phyloP scores from a whole-genome alignment of 2,113 vertebrate genomes.

The Odocoileus hemionus region DNA sequence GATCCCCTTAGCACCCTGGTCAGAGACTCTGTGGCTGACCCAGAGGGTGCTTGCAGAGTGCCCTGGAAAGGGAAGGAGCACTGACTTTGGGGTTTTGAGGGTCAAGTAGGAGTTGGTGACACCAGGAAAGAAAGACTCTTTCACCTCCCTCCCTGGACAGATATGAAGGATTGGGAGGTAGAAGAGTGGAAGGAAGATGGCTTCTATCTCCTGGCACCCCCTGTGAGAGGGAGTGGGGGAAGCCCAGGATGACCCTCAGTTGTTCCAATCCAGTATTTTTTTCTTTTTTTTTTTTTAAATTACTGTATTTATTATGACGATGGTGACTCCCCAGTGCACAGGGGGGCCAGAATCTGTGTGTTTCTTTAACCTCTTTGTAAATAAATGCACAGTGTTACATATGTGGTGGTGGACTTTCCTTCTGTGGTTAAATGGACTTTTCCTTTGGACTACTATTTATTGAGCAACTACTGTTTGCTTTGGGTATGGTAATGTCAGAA shows the following conservation, averaged over 20 bases:
- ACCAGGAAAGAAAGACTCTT: conserved; percentile 45
- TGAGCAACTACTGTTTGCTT: background rate
- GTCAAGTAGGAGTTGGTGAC: conserved; percentile 57
- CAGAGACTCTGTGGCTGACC: conserved; percentile 19
- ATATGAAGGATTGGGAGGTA: background rate
- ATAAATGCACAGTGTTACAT: conserved; percentile 71
- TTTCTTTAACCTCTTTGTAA: conserved; percentile 77
- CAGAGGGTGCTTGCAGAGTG: conserved; percentile 51
- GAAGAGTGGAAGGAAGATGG: conserved; percentile 37
- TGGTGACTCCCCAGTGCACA: conserved; percentile 63
- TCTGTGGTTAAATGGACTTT: background rate
- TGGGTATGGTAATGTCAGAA: background rate
- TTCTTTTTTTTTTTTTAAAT: background rate
- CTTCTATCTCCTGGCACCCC: conserved; percentile 18
- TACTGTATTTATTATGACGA: conserved; percentile 76
- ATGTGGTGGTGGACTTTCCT: background rate
- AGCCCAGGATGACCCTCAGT: conserved; percentile 50
- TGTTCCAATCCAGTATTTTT: conserved; percentile 54
- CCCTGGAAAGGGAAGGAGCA: conserved; percentile 49
- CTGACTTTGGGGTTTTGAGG: conserved; percentile 62
- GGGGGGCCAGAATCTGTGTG: conserved; percentile 68
- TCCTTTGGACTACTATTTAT: background rate
- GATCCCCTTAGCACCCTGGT: background rate
- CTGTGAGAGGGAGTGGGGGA: background rate
- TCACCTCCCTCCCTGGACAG: conserved; percentile 30